Evolutionary conservation across 2,113 vertebrate species (phyloP), one percentile per base, ranked within the genome.

Genomic region (Charina bottae): DNA sequence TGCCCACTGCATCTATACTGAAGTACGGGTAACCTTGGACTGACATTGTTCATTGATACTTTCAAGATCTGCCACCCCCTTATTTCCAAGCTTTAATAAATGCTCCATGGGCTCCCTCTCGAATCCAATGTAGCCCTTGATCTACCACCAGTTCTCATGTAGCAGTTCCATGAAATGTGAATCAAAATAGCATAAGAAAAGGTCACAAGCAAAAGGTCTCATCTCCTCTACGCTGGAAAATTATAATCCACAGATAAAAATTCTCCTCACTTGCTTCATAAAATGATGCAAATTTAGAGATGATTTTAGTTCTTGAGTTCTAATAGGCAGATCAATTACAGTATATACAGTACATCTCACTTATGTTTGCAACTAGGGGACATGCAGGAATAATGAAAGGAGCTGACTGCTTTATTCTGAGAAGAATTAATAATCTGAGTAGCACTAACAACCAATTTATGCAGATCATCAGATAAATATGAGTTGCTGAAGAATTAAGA

Each of bases 391-490:
- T 94, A 95, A 92, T 96, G 94, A 96, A 93, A 96, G 94, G 88
- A 96, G 92, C 95, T 95, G 96, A 96, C 95, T 93, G 92, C 93
- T 95, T 97, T 92, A 93, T 95, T 96, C 96, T 96, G 88, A 93
- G 91, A 96, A 97, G 96, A 97, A 96, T 96, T 97, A 96, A 95
- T 96, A 97, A 96, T 96, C 97, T 96, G 95, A 95, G 95, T 95
- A 93, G 92, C 93, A 95, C 91, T 96, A 97, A 96, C 88, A 95
- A 97, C 92, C 92, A 91, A 33, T 97, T 97, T 93, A 96, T 95
- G 93, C 92, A 97, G 94, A 97, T 97, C 92, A 90, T 94, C 91
- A 95, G 95, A 97, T 96, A 97, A 97, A 97, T 96, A 96, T 78
- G 93, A 94, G 92, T 83, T 96, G 94, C 93, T 96, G 94, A 96